phyloP scores from a whole-genome alignment of 2,797 vertebrate genomes.

The Hipposideros larvatus region DNA sequence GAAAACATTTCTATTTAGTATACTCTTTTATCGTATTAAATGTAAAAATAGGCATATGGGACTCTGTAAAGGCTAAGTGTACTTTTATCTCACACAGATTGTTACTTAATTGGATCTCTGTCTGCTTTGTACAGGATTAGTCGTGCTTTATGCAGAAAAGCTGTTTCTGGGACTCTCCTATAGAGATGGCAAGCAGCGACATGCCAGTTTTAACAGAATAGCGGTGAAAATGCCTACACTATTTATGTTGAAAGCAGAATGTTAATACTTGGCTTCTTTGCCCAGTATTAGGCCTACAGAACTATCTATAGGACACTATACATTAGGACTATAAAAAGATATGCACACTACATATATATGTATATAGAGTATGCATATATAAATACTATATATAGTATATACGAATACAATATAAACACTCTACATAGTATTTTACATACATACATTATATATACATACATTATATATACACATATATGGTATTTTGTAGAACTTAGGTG shows the following conservation, averaged over 20 bases:
- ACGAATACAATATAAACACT: neutral
- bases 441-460: no score
- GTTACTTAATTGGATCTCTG: neutral
- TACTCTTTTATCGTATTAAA: neutral
- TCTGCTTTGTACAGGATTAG: conserved; percentile 19
- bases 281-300: neutral
- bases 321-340: neutral
- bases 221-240: neutral
- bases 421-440: no score
- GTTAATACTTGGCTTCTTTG: neutral
- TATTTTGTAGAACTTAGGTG: neutral
- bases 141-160: neutral
- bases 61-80: neutral
- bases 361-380: no score
- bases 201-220: neutral
- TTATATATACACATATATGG: neutral
- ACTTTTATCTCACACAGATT: neutral
- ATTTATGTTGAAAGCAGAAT: neutral
- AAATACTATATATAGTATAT: no score
- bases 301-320: neutral
- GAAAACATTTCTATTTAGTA: neutral
- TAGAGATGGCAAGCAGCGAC: neutral
- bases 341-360: neutral
- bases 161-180: neutral
- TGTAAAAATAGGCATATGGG: neutral